phyloP scores from a whole-genome alignment of 2,797 vertebrate genomes.

The Labeo calbasu region DNA sequence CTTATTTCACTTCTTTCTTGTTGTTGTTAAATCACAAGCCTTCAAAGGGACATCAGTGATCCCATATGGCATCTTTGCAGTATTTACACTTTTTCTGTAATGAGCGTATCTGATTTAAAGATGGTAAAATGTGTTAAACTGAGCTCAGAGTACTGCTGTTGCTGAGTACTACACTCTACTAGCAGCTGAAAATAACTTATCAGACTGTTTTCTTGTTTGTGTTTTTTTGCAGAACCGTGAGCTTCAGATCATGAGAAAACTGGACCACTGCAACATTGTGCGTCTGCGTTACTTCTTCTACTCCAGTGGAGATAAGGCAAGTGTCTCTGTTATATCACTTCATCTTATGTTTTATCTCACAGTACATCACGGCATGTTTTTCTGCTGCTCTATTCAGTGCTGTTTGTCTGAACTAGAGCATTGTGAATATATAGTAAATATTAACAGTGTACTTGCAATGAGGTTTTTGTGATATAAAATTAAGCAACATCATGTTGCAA shows the following conservation, averaged over 20 bases:
- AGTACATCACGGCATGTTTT: neutral
- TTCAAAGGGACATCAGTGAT: neutral
- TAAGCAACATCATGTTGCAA: neutral
- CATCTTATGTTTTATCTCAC: neutral
- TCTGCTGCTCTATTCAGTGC: neutral
- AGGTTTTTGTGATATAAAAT: neutral
- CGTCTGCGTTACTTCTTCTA: slow-evolving; percentile 96
- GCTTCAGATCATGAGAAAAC: slow-evolving; percentile 89
- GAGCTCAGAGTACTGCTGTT: neutral
- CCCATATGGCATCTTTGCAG: neutral
- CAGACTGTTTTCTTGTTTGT: slow-evolving; percentile 33
- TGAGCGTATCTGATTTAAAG: neutral
- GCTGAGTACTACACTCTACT: neutral
- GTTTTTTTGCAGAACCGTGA: slow-evolving; percentile 83
- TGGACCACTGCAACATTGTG: slow-evolving; percentile 99
- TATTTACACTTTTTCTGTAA: neutral
- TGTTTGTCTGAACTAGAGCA: neutral
- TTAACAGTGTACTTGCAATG: neutral
- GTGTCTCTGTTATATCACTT: slow-evolving; percentile 8
- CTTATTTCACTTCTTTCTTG: neutral
- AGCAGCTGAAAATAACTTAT: neutral
- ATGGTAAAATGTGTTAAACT: neutral
- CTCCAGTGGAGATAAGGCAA: slow-evolving; percentile 79
- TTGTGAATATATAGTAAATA: neutral
- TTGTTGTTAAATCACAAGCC: neutral